Evolutionary conservation across 1,140 invertebrate species (phyloP).

Genomic region (Laupala kohalensis): DNA sequence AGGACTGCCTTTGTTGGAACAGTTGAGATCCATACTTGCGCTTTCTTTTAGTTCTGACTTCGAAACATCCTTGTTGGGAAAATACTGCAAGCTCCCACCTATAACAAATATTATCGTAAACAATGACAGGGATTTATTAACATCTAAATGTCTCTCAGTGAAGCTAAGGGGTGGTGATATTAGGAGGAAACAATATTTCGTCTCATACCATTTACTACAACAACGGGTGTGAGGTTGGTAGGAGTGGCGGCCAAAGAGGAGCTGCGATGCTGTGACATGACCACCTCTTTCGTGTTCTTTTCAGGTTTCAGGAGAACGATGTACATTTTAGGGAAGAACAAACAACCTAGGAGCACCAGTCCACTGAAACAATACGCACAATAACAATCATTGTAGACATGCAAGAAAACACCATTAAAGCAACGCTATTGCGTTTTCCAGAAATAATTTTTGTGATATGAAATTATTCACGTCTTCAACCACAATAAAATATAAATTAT

Average conservation of each 20-base stretch:
- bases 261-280: constrained; percentile 34
- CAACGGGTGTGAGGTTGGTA: constrained; percentile 16
- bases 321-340: constrained; percentile 49
- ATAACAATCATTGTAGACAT: neutral
- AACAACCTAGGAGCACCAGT: constrained; percentile 35
- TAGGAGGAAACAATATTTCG: too few relatives aligned
- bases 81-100: neutral
- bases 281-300: constrained; percentile 49
- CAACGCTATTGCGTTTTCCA: too few relatives aligned
- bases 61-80: neutral
- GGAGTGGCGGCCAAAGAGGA: constrained; percentile 23
- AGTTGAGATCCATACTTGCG: neutral
- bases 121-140: neutral
- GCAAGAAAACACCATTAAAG: too few relatives aligned
- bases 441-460: too few relatives aligned
- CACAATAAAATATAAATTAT: too few relatives aligned
- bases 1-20: neutral
- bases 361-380: constrained; percentile 21
- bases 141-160: too few relatives aligned
- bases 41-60: neutral
- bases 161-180: too few relatives aligned
- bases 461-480: too few relatives aligned
- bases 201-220: constrained; percentile 16
- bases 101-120: neutral
- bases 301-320: constrained; percentile 51